Evolutionary conservation across 92 coral and sea anemone species (phyloP), one percentile per base, ranked within the genome.

Genomic region (Zoanthus gigantus): DNA sequence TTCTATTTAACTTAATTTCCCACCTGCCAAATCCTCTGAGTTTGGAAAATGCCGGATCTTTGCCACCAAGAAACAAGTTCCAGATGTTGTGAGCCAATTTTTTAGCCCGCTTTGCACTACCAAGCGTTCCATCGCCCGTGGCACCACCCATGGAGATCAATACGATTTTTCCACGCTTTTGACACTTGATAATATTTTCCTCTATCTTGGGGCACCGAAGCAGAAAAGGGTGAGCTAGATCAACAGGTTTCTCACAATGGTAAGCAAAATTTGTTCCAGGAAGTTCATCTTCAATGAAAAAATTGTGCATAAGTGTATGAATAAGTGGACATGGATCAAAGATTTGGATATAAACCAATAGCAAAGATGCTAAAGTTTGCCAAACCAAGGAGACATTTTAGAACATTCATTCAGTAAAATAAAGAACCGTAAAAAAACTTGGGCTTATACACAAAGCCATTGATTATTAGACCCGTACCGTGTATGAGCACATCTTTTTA

Each of bases 121-220:
- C 95, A 11, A 94, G 95, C 57, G 97, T 94, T 1, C 97, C 97
- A 75, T 94, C 97, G 2, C 95, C 97, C 4, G 97, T 94, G 5
- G 97, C 95, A 30, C 97, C 97, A 45, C 97, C 97, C 71, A 94
- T 93, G 5, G 97, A 94, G 92, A 94, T 94, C 69, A 94, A 46
- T 28, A 94, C 92, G 47, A 88, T 90, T 85, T 94, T 94, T 65
- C 97, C 97, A 44, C 46, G 86, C 9, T 46, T 85, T 83, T 94
- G 97, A 48, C 97, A 94, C 79, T 87, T 93, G 44, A 80, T 90
- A 76, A 92, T 94, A 44, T 94, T 94, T 71, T 90, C 80, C 79
- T 92, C 97, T 76, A 94, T 94, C 32, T 92, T 78, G 14, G 94
- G 95, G 52, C 97, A 94, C 65, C 94, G 92, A 11, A 94, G 92